Conservation (phyloP, 2,797 vertebrate genomes). For the Megalops cyprinoides region DNA sequence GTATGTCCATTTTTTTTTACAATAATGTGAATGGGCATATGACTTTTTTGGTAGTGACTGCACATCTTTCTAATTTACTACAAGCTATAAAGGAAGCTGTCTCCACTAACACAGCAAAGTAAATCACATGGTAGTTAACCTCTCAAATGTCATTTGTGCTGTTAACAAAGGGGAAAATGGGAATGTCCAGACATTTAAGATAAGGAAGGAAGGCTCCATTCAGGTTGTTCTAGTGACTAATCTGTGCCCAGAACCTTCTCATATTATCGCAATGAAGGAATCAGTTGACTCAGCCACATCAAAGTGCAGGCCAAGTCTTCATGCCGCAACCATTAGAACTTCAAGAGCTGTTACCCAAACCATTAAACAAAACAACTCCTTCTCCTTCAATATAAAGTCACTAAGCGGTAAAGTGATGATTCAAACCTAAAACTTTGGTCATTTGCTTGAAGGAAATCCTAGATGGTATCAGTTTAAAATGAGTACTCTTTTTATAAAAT, state of each 20-base stretch:
- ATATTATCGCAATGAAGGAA: slow-evolving; percentile 15
- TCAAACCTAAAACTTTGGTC: background rate
- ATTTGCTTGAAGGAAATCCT: background rate
- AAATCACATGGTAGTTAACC: background rate
- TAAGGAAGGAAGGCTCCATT: slow-evolving; percentile 4
- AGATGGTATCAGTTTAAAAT: background rate
- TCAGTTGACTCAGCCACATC: slow-evolving; percentile 28
- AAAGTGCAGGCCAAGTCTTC: slow-evolving; percentile 22
- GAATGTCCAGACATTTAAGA: slow-evolving; percentile 1
- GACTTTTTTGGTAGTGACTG: background rate
- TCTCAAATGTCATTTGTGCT: background rate
- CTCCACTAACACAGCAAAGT: background rate
- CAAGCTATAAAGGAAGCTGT: background rate
- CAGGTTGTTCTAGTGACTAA: slow-evolving; percentile 10
- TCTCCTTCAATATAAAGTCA: slow-evolving; percentile 3
- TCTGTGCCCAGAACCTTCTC: slow-evolving; percentile 18
- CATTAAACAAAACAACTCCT: slow-evolving; percentile 29
- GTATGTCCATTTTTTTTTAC: background rate
- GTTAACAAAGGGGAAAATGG: background rate
- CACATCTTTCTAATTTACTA: background rate
- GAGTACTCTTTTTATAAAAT: background rate
- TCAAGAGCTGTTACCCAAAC: slow-evolving; percentile 33
- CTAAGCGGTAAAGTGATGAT: background rate
- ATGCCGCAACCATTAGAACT: slow-evolving; percentile 26
- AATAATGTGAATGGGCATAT: background rate